Base-by-base conservation (phyloP, 2,888 invertebrate species). In the Deroplatys truncata region DNA sequence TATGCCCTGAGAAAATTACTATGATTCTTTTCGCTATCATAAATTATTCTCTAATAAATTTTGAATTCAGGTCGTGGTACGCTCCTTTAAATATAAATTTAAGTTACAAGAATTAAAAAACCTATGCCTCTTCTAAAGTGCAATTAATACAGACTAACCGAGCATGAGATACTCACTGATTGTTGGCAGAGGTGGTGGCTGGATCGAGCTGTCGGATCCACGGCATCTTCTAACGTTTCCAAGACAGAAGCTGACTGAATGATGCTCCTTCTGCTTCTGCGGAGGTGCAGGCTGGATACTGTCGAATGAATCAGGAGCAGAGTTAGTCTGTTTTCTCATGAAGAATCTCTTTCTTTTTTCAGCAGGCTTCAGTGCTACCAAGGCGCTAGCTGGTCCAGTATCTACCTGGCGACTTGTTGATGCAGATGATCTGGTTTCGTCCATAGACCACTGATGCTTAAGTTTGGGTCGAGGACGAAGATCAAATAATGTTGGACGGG, bases 221-320 rank as follows among this genome's bases (percentile, higher is more conserved):
- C 91, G 90, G 20, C 90, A 91, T 29, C 90, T 90, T 15, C 91
- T 83, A 9, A 91, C 90, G 86, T 90, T 91, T n/a, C 91, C 91
- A 25, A 91, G 85, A 88, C 91, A 91, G 90, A 91, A 91, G 88
- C 90, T 91, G n/a, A 91, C 91, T 8, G 91, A 90, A 49, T 91
- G 91, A 85, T 91, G 91, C 25, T 91, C 91, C 89, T 91, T 91
- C 16, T 86, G 86, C 29, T 91, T 90, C 82, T 29, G 84, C 85
- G 89, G 28, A 16, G 89, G 85, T 16, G 88, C 31, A 20, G 88
- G 88, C 16, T 85, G 35, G 16, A 90, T 89, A 25, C 92, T 92
- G 83, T 93, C 93, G 84, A 92, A 92, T 4, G 93, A 92, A 90
- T 93, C 93, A 10, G 93, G 93, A 0, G 93, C 93, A n/a, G 93